Base-by-base conservation (phyloP, 2,888 invertebrate genomes). In the Exephanes ischioxanthus region DNA sequence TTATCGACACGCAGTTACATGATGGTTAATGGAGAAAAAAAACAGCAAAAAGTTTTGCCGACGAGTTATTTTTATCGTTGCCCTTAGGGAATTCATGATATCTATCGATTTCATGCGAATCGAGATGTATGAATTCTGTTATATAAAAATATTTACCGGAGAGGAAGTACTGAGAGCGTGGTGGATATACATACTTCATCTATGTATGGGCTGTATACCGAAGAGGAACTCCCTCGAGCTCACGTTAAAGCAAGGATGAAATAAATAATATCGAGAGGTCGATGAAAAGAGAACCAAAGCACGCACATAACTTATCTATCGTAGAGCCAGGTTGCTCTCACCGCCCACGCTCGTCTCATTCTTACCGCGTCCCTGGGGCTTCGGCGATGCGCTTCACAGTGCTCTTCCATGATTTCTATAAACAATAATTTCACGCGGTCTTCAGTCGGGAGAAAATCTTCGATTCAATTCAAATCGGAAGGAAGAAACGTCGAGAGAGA, bases 201-300 rank as follows among this genome's bases (percentile, higher is more conserved):
- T 7, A 58, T 55, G 55, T 55, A 6, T 58, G 14, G 22, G 14
- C 14, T 58, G 14, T 58, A 26, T 26, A 58, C 4, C 4, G 26
- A 58, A 5, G 7, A 22, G 26, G 6, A 58, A 22, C 3, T 26
- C 11, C 22, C 22, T 26, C 58, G 58, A 9, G 58, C 0, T 22
- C 19, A 1, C 3, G 37, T 72, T n/a, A 9, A 53, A 22, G 55
- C 55, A 22, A 19, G 19, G 11, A 58, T 22, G 19, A 55, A 72
- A 72, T 72, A 55, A 55, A 72, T 58, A 58, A 58, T 26, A 22
- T 58, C 37, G 41, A 22, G 37, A 41, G 14, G 26, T 68, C 48
- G 37, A 73, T 72, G 73, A 72, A 80, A 80, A 26, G 26, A 22
- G 67, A 73, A 55, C 67, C 53, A 14, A 55, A 5, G 53, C 16